Conservation (phyloP, 1,140 invertebrate species). For the Rhizoglyphus robini region DNA sequence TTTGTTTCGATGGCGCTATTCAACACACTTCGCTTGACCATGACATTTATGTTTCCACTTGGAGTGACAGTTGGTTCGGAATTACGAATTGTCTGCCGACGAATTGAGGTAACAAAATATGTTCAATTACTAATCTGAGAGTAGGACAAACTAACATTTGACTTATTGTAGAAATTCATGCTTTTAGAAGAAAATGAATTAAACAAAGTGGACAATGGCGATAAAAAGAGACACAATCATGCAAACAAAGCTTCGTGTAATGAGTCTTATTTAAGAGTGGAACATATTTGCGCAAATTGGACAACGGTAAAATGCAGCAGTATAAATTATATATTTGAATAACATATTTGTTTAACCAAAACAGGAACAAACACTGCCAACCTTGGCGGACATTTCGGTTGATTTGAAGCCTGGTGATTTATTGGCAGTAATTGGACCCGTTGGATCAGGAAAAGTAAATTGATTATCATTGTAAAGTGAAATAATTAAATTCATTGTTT, state of each 20-base stretch:
- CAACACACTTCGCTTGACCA: conserved; percentile 48
- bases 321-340: neutral
- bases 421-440: conserved; percentile 56
- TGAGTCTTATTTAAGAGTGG: neutral
- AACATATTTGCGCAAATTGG: neutral
- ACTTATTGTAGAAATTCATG: no score
- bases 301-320: neutral
- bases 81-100: conserved; percentile 46
- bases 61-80: conserved; percentile 41
- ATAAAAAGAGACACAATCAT: neutral
- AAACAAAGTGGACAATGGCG: neutral
- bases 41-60: conserved; percentile 53
- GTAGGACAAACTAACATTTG: no score
- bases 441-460: conserved; percentile 40
- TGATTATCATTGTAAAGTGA: neutral
- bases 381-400: conserved; percentile 22
- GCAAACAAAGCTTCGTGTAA: neutral
- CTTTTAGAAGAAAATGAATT: conserved; percentile 1
- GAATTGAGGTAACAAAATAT: no score
- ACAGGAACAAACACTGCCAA: conserved; percentile 15
- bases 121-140: no score
- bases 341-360: conserved; percentile 6
- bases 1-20: conserved; percentile 57
- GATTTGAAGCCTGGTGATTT: conserved; percentile 34
- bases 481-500: neutral